Percentiles rank a stretch among this genome's conserved stretches.
Conservation (phyloP, 1,140 invertebrate species). For the Euura saliciscinereae region DNA sequence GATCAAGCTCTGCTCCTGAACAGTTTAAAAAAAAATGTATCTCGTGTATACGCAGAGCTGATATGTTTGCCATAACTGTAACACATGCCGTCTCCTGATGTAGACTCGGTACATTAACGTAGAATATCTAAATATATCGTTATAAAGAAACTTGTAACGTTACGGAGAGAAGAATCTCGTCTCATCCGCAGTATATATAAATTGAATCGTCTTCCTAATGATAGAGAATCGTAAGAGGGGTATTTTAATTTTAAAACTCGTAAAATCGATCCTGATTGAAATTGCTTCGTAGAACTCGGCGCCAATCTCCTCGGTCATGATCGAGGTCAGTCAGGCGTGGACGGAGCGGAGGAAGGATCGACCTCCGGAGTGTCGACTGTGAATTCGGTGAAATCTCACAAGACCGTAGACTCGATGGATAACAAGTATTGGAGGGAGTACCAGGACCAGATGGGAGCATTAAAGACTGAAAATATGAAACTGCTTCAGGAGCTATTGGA, state of each 20-base stretch:
- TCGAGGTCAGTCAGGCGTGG: constrained; percentile 54
- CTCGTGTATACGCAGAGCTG: neutral
- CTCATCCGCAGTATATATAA: constrained; percentile 2
- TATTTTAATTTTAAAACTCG: no score
- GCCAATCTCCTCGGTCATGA: constrained; percentile 80
- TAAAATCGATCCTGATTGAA: no score
- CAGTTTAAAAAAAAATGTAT: neutral
- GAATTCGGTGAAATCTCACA: constrained; percentile 69
- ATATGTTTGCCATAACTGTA: neutral
- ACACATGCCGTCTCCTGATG: constrained; percentile 4
- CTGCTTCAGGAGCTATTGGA: constrained; percentile 70
- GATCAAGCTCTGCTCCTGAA: neutral
- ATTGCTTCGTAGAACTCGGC: constrained; percentile 68
- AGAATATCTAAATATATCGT: constrained; percentile 39
- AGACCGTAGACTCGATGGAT: constrained; percentile 56
- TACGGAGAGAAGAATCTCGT: constrained; percentile 15
- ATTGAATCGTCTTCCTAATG: no score
- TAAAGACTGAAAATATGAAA: constrained; percentile 63
- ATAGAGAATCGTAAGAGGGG: no score
- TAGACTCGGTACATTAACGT: constrained; percentile 31
- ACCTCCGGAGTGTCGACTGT: constrained; percentile 73
- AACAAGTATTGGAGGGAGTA: constrained; percentile 60
- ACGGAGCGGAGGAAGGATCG: constrained; percentile 63
- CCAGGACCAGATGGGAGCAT: constrained; percentile 59
- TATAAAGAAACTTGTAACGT: constrained; percentile 27